Base-by-base conservation (phyloP, 2,888 invertebrate species). In the Fabriciana adippe region DNA sequence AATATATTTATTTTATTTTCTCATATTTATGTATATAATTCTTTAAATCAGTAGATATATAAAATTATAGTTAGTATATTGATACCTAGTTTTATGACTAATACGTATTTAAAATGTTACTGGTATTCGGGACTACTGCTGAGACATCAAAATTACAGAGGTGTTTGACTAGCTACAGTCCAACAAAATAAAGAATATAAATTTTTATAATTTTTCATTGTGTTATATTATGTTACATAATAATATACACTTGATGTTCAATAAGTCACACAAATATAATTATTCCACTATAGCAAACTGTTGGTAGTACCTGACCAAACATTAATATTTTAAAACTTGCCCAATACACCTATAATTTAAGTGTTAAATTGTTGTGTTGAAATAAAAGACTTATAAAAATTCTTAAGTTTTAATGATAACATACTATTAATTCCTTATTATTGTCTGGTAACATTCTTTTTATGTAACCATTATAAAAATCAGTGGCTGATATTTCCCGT, bases 391-490 rank as follows among this genome's bases (percentile, higher is more conserved):
- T 55, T 51, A 67, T 55, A 18, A 65, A 60, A 41, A 54, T 53
- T 66, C 47, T 55, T 64, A 61, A 54, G 51, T 63, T 70, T 73
- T 76, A 72, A 64, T 71, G 73, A 69, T 82, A 86, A 88, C 87
- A 78, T 78, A 88, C 80, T 85, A 87, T 72, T 75, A 76, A 78
- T 72, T 85, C 75, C 76, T 83, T 83, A 71, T 84, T 83, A 69
- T 86, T 84, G 67, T 75, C 26, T 3, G 86, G 78, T 31, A 26
- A 5, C 55, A 84, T 78, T 88, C 95, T 95, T 79, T 94, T 94
- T 45, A 98, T 88, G 86, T 95, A 98, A 11, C 98, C 98, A 92
- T 97, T 97, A 85, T 95, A 95, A 91, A 99, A 99, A 81, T 97
- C 97, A 76, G 87, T 79, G 3, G 97, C 96, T 61, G 93, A 94